Evolutionary conservation across 2,797 vertebrate species (phyloP).

Genomic region (Nyctibius grandis): DNA sequence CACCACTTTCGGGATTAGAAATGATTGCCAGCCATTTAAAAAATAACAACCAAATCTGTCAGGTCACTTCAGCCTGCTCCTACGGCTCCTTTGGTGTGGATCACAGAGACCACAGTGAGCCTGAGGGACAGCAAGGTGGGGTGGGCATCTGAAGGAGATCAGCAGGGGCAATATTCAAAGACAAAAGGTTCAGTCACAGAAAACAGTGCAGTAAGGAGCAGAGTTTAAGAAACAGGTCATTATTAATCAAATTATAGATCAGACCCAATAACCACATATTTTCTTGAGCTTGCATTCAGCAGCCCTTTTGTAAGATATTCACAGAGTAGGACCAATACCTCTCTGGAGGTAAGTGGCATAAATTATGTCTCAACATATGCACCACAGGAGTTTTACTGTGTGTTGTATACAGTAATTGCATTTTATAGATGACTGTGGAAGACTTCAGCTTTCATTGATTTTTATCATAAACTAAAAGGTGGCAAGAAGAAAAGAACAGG

Average conservation of each 20-base stretch:
- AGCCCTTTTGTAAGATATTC: conserved; percentile 77
- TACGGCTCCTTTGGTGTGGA: not conserved
- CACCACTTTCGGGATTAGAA: not conserved
- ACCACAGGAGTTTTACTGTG: conserved; percentile 76
- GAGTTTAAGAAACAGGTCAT: conserved; percentile 74
- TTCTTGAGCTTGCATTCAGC: conserved; percentile 70
- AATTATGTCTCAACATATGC: conserved; percentile 82
- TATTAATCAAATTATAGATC: conserved; percentile 80
- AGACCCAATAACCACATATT: conserved; percentile 75
- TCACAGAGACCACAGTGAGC: not conserved
- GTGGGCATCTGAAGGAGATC: not conserved
- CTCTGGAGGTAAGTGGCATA: conserved; percentile 84
- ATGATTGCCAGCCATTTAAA: not conserved
- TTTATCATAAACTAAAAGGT: conserved; percentile 81
- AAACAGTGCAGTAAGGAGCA: conserved; percentile 33
- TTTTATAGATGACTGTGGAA: conserved; percentile 84
- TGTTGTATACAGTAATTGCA: conserved; percentile 82
- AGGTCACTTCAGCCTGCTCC: not conserved
- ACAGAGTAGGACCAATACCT: conserved; percentile 83
- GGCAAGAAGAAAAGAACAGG: conserved; percentile 74
- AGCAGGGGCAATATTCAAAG: not conserved
- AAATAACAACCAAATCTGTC: not conserved
- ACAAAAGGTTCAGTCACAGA: conserved; percentile 29
- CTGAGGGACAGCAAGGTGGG: not conserved
- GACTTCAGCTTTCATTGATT: conserved; percentile 87